Base-by-base conservation (phyloP, 2,797 vertebrate species). In the Bovichtus variegatus region DNA sequence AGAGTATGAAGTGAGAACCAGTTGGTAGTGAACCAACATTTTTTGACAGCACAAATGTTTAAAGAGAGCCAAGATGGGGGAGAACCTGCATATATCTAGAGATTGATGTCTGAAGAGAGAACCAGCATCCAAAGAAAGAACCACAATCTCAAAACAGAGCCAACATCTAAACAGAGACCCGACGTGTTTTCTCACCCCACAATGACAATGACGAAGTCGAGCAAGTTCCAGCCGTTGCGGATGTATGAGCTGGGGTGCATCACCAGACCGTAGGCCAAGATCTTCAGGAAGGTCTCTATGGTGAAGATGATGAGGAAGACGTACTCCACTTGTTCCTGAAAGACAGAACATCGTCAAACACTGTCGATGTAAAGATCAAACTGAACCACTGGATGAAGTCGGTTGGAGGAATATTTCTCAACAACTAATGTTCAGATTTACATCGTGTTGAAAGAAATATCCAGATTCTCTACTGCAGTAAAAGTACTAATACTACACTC, bases 231-330 rank as follows among this genome's bases (percentile, higher is more conserved):
- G 85, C 96, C 97, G 0, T 97, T 99, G 7, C 97, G 96, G 58
- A 99, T 96, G 83, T 99, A 99, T 74, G 98, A 98, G 0, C 97
- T 98, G 38, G 96, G 95, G 38, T 99, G 98, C 95, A 99, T 97
- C 0, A 99, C 95, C 67, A 99, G 95, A 34, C 98, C 98, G 0
- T 99, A 99, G 60, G 98, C 97, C 46, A 99, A 93, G 77, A 99
- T 99, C 95, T 99, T 99, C 78, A 98, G 95, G 87, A 96, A 95
- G 0, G 97, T 97, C 87, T 99, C 98, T 0, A 99, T 89, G 9
- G 98, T 97, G 94, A 99, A 99, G 93, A 99, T 96, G 51, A 97
- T 95, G 79, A 99, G 96, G 91, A 99, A 99, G 75, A 98, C 93
- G 0, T 98, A 99, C 82, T 99, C 98, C 0, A 99, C 95, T 90